Percentiles rank a stretch among this genome's conserved stretches.
Evolutionary conservation across 2,888 invertebrate species (phyloP).

Genomic region (Busseola fusca): DNA sequence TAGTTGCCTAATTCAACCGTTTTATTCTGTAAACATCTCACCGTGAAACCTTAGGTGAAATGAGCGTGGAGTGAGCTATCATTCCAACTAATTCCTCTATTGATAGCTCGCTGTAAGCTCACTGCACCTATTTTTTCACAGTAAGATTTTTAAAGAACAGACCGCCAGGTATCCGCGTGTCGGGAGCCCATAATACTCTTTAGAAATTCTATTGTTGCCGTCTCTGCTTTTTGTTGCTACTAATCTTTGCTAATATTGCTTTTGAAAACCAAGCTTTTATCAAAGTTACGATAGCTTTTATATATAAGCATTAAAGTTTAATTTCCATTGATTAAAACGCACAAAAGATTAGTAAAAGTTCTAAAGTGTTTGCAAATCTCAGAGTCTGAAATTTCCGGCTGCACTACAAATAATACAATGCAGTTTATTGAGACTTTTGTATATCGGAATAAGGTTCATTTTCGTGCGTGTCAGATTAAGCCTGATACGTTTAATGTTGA

Average conservation of each 20-base stretch:
- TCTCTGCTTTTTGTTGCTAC: conserved; percentile 28
- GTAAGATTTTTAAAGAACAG: no score
- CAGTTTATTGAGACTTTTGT: not conserved
- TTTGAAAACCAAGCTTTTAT: not conserved
- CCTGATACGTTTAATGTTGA: conserved; percentile 60
- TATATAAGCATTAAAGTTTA: not conserved
- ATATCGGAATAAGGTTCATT: conserved; percentile 24
- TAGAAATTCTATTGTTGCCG: conserved; percentile 43
- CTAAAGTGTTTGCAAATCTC: conserved; percentile 51
- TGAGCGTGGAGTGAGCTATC: no score
- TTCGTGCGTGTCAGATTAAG: conserved; percentile 10
- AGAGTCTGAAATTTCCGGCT: conserved; percentile 33
- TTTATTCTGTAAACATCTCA: no score
- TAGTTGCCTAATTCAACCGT: conserved; percentile 38
- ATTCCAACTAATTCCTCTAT: no score
- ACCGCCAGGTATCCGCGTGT: conserved; percentile 19
- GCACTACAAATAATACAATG: conserved; percentile 1
- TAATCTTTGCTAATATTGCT: conserved; percentile 32
- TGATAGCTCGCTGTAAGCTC: no score
- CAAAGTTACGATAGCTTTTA: conserved; percentile 1
- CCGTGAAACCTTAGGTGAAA: no score
- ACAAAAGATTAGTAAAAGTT: conserved; percentile 13
- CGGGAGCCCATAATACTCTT: conserved; percentile 38
- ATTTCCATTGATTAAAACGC: conserved; percentile 6
- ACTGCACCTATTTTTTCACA: no score